These are phyloP conservation scores for Columba janthina DNA, from an alignment of 2,113 vertebrate genomes.

Conservation along the genomic window DNA sequence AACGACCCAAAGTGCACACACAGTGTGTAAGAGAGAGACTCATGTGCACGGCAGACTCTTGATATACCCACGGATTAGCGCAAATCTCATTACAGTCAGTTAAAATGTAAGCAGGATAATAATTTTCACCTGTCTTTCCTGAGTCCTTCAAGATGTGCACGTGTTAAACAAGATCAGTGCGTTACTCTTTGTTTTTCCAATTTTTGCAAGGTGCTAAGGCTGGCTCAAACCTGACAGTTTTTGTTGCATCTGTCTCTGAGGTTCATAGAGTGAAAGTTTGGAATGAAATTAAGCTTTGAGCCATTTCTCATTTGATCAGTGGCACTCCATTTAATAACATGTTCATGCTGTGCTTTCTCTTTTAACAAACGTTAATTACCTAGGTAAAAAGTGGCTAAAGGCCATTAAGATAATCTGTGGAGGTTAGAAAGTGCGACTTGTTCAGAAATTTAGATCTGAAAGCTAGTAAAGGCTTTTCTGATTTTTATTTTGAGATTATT, in stretches of 20 bases:
- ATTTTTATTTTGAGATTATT: background rate
- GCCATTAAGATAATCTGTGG: background rate
- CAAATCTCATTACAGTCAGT: background rate
- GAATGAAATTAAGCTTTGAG: background rate
- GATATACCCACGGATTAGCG: background rate
- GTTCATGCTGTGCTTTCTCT: background rate
- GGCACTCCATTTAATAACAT: background rate
- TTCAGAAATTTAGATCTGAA: background rate
- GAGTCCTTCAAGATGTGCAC: background rate
- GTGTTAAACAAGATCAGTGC: background rate
- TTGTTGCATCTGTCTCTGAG: background rate
- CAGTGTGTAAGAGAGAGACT: background rate
- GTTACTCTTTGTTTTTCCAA: background rate
- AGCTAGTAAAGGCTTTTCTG: background rate
- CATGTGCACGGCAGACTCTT: background rate
- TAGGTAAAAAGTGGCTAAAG: background rate
- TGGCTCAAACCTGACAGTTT: accelerated
- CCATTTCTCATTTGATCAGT: background rate
- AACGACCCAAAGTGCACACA: background rate
- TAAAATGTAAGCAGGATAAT: background rate
- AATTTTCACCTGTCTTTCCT: background rate
- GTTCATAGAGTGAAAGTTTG: background rate
- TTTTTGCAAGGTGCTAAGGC: accelerated
- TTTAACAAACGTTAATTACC: background rate
- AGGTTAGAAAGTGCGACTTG: background rate